A percentile compares a stretch with the other conserved stretches of the same genome.
Evolutionary conservation across 2,113 vertebrate species (phyloP).

Genomic region (Oncorhynchus tshawytscha): DNA sequence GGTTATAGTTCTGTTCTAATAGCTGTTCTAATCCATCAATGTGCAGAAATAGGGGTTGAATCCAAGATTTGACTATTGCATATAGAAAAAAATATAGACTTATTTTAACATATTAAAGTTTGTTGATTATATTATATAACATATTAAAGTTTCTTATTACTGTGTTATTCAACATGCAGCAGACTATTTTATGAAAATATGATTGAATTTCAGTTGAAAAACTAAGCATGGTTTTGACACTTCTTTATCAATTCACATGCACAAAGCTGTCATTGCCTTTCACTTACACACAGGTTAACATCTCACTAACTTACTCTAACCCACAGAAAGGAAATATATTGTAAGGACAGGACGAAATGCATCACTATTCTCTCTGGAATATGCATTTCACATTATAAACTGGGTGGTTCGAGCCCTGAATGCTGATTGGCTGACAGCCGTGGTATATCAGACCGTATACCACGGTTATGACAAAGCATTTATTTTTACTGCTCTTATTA

Average conservation of each 20-base stretch:
- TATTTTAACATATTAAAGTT: no score
- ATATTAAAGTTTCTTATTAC: background rate
- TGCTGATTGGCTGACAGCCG: no score
- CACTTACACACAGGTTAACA: background rate
- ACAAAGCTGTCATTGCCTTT: background rate
- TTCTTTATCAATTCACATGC: background rate
- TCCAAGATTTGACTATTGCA: no score
- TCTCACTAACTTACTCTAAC: background rate
- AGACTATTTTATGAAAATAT: background rate
- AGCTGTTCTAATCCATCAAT: no score
- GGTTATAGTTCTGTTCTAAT: background rate
- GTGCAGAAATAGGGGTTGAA: no score
- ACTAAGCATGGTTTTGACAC: background rate
- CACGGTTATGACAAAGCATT: no score
- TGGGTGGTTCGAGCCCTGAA: no score
- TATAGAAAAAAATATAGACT: no score
- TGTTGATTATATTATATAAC: background rate
- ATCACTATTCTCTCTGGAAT: no score
- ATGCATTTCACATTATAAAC: no score
- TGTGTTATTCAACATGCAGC: constrained; percentile 10
- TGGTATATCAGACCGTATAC: no score
- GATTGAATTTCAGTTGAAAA: background rate
- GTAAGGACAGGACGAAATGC: background rate
- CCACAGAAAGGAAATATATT: constrained; percentile 24
- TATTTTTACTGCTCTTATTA: no score